Base-by-base conservation (phyloP, 2,113 vertebrate genomes). In the Lagopus muta region DNA sequence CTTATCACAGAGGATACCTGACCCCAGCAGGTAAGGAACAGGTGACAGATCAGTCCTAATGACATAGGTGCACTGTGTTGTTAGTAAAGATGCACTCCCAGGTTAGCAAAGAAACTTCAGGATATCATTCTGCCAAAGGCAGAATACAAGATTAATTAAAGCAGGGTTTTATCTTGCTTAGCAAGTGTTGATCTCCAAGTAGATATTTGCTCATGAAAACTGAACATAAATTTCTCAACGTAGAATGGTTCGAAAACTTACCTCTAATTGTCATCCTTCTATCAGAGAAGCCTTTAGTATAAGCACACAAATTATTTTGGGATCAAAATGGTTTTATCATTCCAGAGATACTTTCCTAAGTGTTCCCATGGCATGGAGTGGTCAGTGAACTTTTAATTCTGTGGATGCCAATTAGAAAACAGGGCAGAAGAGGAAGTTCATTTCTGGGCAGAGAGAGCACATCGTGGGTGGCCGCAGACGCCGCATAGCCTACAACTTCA, bases 331-430 rank as follows among this genome's bases (percentile, higher is more conserved):
- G 25, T 71, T 95, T 92, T 90, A 47, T 93, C 88, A 96, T 96
- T 95, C 96, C 96, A 89, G 65, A 95, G 76, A 95, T 96, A 61
- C n/a, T 96, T 96, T 94, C 66, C 20, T 58, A 86, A 96, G 45
- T 88, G 64, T 96, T 96, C 96, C 90, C 95, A 94, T 95, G 90
- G 90, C 86, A 72, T 61, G 40, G 61, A 90, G 61, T 93, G 73
- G 77, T 84, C 92, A 88, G 80, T 58, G 36, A 86, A 92, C 77
- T 92, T 93, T 78, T 75, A 90, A 90, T 92, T 90, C 88, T 88
- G 70, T 15, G 42, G 66, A 95, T 94, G 89, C 88, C 92, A 78
- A 82, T 92, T 92, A 84, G 36, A 86, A 90, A 94, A 73, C 77
- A 93, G 86, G 70, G 48, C 73, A 66, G 80, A 55, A 88, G 86